A percentile compares a stretch with the other conserved stretches of the same genome.
Evolutionary conservation across 1,140 invertebrate genomes (phyloP).

Genomic region (Drosophila ogumai): DNA sequence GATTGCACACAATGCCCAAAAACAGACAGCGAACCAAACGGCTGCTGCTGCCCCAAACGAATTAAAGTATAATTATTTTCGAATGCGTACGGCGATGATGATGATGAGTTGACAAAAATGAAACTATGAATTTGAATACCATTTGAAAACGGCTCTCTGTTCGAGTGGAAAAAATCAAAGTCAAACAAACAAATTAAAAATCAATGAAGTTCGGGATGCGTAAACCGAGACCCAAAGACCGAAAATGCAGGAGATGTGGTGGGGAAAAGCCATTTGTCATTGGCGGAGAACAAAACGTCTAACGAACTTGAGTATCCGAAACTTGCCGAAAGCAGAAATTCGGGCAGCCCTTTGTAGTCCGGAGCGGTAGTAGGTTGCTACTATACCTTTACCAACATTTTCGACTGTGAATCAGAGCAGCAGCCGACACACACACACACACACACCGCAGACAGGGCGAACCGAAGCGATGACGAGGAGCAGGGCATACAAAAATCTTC

Average conservation of each 20-base stretch:
- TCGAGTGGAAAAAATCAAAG: slow-evolving; percentile 66
- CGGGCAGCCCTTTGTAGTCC: slow-evolving; percentile 67
- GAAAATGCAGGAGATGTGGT: slow-evolving; percentile 14
- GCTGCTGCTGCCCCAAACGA: slow-evolving; percentile 48
- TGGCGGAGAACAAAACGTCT: slow-evolving; percentile 76
- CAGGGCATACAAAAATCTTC: slow-evolving; percentile 78
- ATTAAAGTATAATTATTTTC: slow-evolving; percentile 83
- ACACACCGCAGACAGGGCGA: not conserved
- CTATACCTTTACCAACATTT: slow-evolving; percentile 38
- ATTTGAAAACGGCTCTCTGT: slow-evolving; percentile 17
- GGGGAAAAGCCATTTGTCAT: slow-evolving; percentile 81
- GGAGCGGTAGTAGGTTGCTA: slow-evolving; percentile 31
- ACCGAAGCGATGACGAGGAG: slow-evolving; percentile 38
- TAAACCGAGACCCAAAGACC: slow-evolving; percentile 3
- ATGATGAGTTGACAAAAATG: slow-evolving; percentile 66
- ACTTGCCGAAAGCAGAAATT: slow-evolving; percentile 38
- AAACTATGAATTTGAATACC: slow-evolving; percentile 49
- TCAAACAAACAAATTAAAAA: slow-evolving; percentile 82
- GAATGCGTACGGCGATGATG: slow-evolving; percentile 56
- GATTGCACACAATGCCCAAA: slow-evolving; percentile 77
- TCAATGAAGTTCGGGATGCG: slow-evolving; percentile 66
- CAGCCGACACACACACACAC: not conserved
- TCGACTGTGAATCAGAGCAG: slow-evolving; percentile 79
- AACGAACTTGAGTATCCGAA: slow-evolving; percentile 58
- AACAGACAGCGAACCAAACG: slow-evolving; percentile 9